A percentile compares a stretch with the other conserved stretches of the same genome.
phyloP scores from a whole-genome alignment of 2,113 vertebrate genomes.

The Coryphaenoides rupestris region DNA sequence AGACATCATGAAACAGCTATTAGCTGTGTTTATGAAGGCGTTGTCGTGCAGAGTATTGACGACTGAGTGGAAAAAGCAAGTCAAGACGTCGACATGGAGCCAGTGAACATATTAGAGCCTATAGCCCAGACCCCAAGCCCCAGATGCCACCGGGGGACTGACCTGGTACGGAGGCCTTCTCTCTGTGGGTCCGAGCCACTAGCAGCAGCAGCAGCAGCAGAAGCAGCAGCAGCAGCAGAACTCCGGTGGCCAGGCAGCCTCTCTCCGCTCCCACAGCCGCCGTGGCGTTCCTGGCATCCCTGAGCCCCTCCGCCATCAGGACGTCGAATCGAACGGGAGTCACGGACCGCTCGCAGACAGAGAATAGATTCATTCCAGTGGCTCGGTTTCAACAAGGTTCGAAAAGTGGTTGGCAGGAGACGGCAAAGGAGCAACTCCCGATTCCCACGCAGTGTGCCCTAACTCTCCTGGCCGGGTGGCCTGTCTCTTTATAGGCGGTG shows the following conservation, averaged over 20 bases:
- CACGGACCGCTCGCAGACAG: constrained; percentile 44
- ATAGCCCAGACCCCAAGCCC: not conserved
- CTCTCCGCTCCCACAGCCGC: constrained; percentile 26
- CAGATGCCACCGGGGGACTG: constrained; percentile 26
- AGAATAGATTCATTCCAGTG: constrained; percentile 47
- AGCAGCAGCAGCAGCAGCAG: constrained; percentile 78
- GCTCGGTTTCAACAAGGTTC: not conserved
- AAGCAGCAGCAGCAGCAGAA: constrained; percentile 54
- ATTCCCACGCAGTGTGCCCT: not conserved
- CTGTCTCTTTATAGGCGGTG: constrained; percentile 59
- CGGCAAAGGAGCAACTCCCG: too few relatives aligned
- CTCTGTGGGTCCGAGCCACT: constrained; percentile 73
- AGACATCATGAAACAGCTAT: not conserved
- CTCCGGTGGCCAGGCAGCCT: constrained; percentile 60
- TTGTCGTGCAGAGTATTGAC: too few relatives aligned
- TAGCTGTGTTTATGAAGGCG: not conserved
- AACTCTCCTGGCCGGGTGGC: not conserved
- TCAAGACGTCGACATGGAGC: not conserved
- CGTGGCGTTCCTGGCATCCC: constrained; percentile 76
- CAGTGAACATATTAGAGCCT: not conserved
- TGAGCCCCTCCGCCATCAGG: constrained; percentile 60
- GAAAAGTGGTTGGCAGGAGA: too few relatives aligned
- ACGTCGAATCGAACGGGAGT: constrained; percentile 42
- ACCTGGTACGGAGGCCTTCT: constrained; percentile 82
- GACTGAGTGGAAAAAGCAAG: not conserved